Percentiles rank a stretch among this genome's conserved stretches.
Conservation (phyloP, 2,888 invertebrate genomes). For the Ochropacha duplaris region DNA sequence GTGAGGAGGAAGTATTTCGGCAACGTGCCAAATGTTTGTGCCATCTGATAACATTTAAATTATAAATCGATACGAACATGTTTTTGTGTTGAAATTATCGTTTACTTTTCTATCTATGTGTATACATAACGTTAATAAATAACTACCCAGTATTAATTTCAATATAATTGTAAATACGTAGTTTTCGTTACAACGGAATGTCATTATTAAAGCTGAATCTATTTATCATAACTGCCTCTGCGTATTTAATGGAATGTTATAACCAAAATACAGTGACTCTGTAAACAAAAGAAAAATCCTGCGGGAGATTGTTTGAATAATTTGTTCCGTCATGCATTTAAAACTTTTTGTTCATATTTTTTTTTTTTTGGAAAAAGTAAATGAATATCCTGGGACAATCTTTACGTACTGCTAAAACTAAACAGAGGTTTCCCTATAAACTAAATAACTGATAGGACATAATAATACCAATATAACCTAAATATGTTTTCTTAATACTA, state of each 20-base stretch:
- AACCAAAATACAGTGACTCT: neutral
- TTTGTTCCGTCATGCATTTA: neutral
- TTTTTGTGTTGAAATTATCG: neutral
- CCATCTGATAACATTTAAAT: constrained; percentile 16
- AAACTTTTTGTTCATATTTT: too few relatives aligned
- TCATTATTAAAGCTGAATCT: neutral
- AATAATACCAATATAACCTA: too few relatives aligned
- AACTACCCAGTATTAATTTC: too few relatives aligned
- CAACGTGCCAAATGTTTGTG: constrained; percentile 26
- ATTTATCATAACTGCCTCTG: neutral
- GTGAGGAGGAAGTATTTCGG: constrained; percentile 31
- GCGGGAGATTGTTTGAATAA: neutral
- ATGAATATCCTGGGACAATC: too few relatives aligned
- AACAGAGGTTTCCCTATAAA: too few relatives aligned
- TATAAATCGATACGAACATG: constrained; percentile 2
- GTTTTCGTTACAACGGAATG: neutral
- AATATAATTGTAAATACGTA: neutral
- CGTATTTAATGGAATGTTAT: neutral
- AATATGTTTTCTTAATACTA: too few relatives aligned
- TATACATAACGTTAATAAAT: neutral
- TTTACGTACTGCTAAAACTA: too few relatives aligned
- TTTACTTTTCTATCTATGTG: neutral
- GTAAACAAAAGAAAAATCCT: neutral
- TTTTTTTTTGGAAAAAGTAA: too few relatives aligned
- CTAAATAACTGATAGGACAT: too few relatives aligned